Conservation (phyloP, 2,797 vertebrate genomes). For the Premnoplex brunnescens region DNA sequence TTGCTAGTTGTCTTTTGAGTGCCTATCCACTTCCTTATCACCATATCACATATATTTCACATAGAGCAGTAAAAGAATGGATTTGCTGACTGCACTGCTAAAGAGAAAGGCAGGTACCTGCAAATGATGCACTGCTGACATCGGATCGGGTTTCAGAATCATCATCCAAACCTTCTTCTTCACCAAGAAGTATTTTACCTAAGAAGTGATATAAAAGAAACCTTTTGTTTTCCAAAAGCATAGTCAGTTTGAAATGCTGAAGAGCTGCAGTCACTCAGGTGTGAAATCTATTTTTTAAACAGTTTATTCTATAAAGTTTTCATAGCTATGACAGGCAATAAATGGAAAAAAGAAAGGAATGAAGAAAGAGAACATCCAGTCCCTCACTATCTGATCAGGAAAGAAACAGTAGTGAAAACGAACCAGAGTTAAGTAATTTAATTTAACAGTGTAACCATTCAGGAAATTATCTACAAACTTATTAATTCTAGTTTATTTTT, state of each 20-base stretch:
- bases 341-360: neutral
- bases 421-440: neutral
- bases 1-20: neutral
- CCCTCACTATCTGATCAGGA: neutral
- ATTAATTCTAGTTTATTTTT: neutral
- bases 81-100: neutral
- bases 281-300: neutral
- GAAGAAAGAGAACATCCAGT: neutral
- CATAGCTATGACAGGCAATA: neutral
- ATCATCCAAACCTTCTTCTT: slow-evolving; percentile 93
- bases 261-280: neutral
- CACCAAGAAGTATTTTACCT: slow-evolving; percentile 92
- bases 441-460: neutral
- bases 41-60: neutral
- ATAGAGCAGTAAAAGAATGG: neutral
- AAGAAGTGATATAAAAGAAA: neutral
- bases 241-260: neutral
- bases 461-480: neutral
- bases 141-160: slow-evolving; percentile 88
- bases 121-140: slow-evolving; percentile 82
- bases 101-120: slow-evolving; percentile 76
- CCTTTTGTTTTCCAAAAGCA: neutral
- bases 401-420: neutral
- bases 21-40: neutral
- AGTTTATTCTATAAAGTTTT: neutral